Base-by-base conservation (phyloP, 2,888 invertebrate species). In the Brachyptera risi region DNA sequence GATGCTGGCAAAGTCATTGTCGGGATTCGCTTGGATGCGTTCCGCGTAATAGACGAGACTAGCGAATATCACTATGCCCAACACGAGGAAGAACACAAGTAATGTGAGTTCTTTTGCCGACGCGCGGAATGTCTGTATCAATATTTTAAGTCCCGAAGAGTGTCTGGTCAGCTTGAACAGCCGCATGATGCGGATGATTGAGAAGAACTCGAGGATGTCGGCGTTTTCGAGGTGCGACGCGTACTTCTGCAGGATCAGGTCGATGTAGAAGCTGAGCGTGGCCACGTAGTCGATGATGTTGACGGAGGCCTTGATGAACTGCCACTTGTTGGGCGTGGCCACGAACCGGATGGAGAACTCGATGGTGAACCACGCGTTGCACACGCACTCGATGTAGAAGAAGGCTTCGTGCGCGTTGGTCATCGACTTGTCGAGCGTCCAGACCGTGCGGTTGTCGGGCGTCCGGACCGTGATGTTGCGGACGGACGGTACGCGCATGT, bases 261-360 rank as follows among this genome's bases (percentile, higher is more conserved):
- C 96, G 76, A 95, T 89, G 83, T 98, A 99, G 82, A 99, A 99
- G 75, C 96, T 96, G 76, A 97, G 84, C 38, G 98, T 99, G 66
- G 99, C 98, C 70, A 98, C 93, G 79, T 97, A 96, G 79, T 99
- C 99, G 79, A 99, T 99, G 76, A 99, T 90, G 80, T 99, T 99
- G 72, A 97, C 96, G 65, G 96, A 96, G 73, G 88, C 93, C 76
- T 90, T 92, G 76, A 97, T 85, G 80, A 98, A 99, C 73, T 90
- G 90, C 76, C 92, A 90, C 77, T 95, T 96, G 74, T 90, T 92
- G 37, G 71, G 71, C 68, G 92, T 90, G 58, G 96, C 92, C 71
- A 95, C 88, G 80, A 97, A 94, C 66, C 96, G 85, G 64, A 90
- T 78, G 71, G 96, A 82, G 75, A 99, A 96, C 77, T 98, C 97